Evolutionary conservation across 2,113 vertebrate species (phyloP).

Genomic region (Gadus chalcogrammus): DNA sequence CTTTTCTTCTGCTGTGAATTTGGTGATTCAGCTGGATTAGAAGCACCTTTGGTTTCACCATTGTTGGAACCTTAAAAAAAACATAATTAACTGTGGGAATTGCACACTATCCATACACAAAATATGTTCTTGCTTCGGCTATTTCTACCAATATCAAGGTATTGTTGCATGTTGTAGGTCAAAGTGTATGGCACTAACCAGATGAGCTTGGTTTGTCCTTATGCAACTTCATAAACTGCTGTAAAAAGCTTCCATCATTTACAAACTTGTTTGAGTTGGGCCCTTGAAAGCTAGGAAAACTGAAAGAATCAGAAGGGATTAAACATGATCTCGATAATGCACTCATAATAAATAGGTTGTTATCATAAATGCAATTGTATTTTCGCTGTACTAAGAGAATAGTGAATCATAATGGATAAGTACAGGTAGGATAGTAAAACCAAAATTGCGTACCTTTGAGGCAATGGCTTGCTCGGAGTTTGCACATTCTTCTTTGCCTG

Average conservation of each 20-base stretch:
- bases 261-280: constrained; percentile 85
- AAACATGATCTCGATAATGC: background rate
- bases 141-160: too few species aligned
- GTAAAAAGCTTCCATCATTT: constrained; percentile 95
- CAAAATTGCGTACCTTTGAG: constrained; percentile 46
- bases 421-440: background rate
- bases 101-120: too few species aligned
- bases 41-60: constrained; percentile 52
- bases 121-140: too few species aligned
- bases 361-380: background rate
- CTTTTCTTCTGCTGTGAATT: constrained; percentile 68
- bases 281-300: constrained; percentile 62
- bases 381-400: background rate
- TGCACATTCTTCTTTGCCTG: constrained; percentile 75
- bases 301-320: constrained; percentile 34
- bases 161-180: background rate
- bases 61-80: constrained; percentile 53
- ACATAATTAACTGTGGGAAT: background rate
- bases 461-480: constrained; percentile 62
- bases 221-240: constrained; percentile 94
- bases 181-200: constrained; percentile 49
- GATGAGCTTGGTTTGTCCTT: constrained; percentile 78
- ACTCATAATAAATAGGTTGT: background rate
- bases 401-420: background rate
- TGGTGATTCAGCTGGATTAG: constrained; percentile 44